phyloP scores from a whole-genome alignment of 2,797 vertebrate genomes.

The Margarornis squamiger region DNA sequence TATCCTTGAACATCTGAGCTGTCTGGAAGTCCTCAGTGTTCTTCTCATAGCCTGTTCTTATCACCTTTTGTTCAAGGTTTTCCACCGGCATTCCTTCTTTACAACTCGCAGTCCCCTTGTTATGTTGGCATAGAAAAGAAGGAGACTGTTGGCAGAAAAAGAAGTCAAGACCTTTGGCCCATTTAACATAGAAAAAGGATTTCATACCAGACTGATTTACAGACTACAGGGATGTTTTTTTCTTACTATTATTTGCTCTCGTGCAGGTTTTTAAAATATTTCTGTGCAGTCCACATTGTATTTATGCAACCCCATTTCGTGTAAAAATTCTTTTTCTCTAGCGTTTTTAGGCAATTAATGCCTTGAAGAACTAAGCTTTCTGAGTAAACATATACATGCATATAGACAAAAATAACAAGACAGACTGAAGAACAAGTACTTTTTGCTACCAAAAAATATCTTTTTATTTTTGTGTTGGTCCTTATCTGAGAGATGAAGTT shows the following conservation, averaged over 20 bases:
- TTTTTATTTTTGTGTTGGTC: not conserved
- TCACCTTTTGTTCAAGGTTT: not conserved
- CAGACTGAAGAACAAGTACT: not conserved
- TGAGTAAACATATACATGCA: not conserved
- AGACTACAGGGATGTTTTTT: not conserved
- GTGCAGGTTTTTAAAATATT: not conserved
- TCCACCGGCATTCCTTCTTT: not conserved
- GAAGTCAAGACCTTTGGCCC: not conserved
- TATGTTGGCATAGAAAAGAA: not conserved
- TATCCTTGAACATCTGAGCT: not conserved
- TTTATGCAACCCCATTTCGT: not conserved
- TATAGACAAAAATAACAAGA: not conserved
- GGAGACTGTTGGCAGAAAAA: not conserved
- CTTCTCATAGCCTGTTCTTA: not conserved
- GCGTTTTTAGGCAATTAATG: not conserved
- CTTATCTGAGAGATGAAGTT: not conserved
- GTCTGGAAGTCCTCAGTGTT: not conserved
- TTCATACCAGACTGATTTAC: not conserved
- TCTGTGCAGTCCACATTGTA: not conserved
- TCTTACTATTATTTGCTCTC: not conserved
- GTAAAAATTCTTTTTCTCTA: not conserved
- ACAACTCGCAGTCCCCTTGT: not conserved
- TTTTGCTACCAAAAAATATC: not conserved
- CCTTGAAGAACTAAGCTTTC: not conserved
- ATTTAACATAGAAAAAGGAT: not conserved